Conservation (phyloP, 2,888 invertebrate genomes). For the Camponotus fellah region DNA sequence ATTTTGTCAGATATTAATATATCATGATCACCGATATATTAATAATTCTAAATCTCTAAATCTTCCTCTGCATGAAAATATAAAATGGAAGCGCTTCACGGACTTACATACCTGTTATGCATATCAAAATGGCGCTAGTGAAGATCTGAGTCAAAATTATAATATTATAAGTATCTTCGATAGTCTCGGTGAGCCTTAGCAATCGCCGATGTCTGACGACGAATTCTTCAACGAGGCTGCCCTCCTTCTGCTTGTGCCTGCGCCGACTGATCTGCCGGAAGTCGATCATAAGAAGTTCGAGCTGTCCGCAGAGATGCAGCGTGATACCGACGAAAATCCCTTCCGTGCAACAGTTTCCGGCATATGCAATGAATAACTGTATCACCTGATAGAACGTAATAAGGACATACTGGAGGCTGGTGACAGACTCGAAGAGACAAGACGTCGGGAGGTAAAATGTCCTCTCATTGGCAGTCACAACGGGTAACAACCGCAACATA, state of each 20-base stretch:
- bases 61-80: background rate
- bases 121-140: constrained; percentile 66
- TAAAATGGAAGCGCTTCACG: background rate
- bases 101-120: constrained; percentile 64
- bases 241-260: background rate
- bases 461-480: constrained; percentile 36
- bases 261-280: constrained; percentile 1
- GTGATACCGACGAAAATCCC: constrained; percentile 70
- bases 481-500: constrained; percentile 27
- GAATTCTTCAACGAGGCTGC: constrained; percentile 50
- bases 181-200: constrained; percentile 59
- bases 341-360: constrained; percentile 68
- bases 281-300: constrained; percentile 70
- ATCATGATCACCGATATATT: background rate
- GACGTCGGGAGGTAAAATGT: constrained; percentile 66
- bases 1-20: background rate
- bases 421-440: constrained; percentile 64
- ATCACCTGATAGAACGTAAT: constrained; percentile 58
- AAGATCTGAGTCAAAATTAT: constrained; percentile 71
- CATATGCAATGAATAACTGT: constrained; percentile 63
- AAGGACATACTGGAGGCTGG: constrained; percentile 57
- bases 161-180: constrained; percentile 68
- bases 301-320: constrained; percentile 75
- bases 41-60: background rate
- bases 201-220: constrained; percentile 68